These are phyloP conservation scores for Tangachromis dhanisi DNA, from an alignment of 2,113 vertebrate genomes.

Conservation along the genomic window DNA sequence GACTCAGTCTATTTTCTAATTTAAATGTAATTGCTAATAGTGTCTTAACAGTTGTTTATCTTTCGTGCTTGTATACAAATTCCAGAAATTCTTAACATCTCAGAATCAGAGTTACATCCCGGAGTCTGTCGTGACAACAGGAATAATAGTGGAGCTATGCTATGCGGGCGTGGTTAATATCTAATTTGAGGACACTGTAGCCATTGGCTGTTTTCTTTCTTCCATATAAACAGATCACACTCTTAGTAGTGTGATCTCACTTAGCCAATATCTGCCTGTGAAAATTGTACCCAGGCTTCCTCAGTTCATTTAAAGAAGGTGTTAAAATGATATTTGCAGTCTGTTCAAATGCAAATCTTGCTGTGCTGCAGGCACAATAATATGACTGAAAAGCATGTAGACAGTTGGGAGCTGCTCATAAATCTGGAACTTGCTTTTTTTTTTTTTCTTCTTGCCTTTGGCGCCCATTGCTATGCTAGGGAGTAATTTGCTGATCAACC, in stretches of 20 bases:
- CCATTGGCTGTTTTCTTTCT: not conserved
- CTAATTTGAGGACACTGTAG: not conserved
- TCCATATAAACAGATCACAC: not conserved
- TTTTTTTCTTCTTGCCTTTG: not conserved
- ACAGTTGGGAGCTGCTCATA: constrained; percentile 22
- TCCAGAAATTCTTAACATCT: not conserved
- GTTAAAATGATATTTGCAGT: constrained; percentile 19
- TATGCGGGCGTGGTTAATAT: not conserved
- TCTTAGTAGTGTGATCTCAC: not conserved
- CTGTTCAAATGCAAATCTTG: constrained; percentile 26
- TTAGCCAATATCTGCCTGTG: not conserved
- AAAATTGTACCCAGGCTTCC: not conserved
- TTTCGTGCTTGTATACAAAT: not conserved
- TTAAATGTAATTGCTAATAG: not conserved
- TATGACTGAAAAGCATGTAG: constrained; percentile 6
- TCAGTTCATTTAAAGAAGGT: not conserved
- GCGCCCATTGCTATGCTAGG: not conserved
- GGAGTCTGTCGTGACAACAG: not conserved
- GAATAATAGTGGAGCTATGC: not conserved
- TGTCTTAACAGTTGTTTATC: not conserved
- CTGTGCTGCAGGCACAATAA: not conserved
- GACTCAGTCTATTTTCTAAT: not conserved
- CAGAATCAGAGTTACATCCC: not conserved
- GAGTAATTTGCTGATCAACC: constrained; percentile 26
- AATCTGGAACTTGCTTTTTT: not conserved